These are phyloP conservation scores for Trypoxylus dichotomus DNA, from an alignment of 1,140 invertebrate genomes.

Conservation along the genomic window DNA sequence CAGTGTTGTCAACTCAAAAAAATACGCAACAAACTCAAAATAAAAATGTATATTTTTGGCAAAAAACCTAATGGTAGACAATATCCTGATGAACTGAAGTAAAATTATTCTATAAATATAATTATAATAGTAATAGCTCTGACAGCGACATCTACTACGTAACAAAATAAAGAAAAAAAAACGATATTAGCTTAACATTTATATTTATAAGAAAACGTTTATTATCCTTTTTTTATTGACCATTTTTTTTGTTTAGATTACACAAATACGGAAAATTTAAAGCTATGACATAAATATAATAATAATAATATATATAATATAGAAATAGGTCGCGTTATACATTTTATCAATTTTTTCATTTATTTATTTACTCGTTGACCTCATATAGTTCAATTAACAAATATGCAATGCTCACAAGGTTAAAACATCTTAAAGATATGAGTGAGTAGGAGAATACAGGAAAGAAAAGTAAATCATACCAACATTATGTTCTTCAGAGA, in stretches of 20 bases:
- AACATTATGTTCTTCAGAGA: no score
- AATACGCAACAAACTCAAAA: background rate
- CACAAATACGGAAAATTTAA: background rate
- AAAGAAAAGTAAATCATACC: no score
- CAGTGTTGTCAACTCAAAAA: no score
- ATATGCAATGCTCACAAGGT: background rate
- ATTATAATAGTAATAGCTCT: background rate
- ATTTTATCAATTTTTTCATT: background rate
- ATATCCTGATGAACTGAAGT: background rate
- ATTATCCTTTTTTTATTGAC: background rate
- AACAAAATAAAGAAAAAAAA: background rate
- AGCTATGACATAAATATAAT: constrained; percentile 4
- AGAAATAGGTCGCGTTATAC: background rate
- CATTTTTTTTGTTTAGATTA: background rate
- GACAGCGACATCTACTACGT: background rate
- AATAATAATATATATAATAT: background rate
- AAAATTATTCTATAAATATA: constrained; percentile 2
- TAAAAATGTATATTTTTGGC: background rate
- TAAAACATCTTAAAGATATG: no score
- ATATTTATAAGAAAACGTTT: background rate
- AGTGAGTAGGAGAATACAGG: no score
- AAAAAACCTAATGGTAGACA: background rate
- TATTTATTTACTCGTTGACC: background rate
- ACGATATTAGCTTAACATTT: background rate
- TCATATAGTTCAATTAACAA: background rate